Conservation (phyloP, 2,113 vertebrate species). For the Noturus placidus region DNA sequence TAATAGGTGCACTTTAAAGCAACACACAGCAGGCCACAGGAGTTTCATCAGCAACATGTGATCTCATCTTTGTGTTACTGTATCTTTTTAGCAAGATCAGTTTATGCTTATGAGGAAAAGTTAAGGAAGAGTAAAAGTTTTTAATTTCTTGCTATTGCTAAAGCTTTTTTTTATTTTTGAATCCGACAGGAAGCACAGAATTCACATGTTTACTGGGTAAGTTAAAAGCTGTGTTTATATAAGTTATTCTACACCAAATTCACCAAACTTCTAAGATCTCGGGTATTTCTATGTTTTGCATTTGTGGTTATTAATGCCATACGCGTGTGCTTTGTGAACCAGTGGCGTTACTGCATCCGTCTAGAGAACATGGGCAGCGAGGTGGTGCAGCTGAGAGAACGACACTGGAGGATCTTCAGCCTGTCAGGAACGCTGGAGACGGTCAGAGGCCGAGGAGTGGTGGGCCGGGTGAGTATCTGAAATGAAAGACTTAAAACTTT, state of each 20-base stretch:
- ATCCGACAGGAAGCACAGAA: conserved; percentile 83
- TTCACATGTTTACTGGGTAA: conserved; percentile 89
- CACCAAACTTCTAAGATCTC: background rate
- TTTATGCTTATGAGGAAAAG: background rate
- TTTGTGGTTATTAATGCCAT: background rate
- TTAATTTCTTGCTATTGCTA: background rate
- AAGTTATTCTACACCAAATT: background rate
- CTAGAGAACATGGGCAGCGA: conserved; percentile 84
- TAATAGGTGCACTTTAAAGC: background rate
- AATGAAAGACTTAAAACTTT: background rate
- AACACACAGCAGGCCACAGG: background rate
- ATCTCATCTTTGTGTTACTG: background rate
- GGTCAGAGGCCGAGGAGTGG: conserved; percentile 82
- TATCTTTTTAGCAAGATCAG: background rate
- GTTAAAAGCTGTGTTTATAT: conserved; percentile 50
- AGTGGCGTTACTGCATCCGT: conserved; percentile 91
- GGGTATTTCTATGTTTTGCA: background rate
- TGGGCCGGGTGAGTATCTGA: conserved; percentile 76
- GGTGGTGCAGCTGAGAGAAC: conserved; percentile 84
- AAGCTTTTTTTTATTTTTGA: background rate
- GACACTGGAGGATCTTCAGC: conserved; percentile 90
- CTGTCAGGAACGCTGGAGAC: conserved; percentile 86
- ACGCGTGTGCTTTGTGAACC: background rate
- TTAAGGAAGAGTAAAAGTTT: no score
- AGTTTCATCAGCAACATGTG: background rate